Conservation (phyloP, 1,140 invertebrate genomes). For the Thaumetopoea pityocampa region DNA sequence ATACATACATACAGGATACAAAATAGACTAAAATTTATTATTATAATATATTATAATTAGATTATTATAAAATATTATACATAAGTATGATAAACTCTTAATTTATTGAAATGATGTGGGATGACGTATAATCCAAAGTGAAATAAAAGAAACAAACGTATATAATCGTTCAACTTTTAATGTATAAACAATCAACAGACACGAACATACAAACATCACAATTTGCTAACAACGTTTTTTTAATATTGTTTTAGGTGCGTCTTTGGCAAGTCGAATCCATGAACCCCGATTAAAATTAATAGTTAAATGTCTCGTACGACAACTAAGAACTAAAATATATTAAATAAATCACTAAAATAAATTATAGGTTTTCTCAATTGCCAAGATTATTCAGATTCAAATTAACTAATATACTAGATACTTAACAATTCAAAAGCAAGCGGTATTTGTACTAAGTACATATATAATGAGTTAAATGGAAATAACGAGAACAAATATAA, state of each 20-base stretch:
- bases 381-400: conserved; percentile 15
- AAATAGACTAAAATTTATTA: too few species aligned
- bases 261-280: conserved; percentile 65
- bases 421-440: conserved; percentile 15
- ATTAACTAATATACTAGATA: conserved; percentile 17
- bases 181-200: conserved; percentile 66
- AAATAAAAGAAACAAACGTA: conserved; percentile 17
- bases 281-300: conserved; percentile 3
- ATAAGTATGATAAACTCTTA: too few species aligned
- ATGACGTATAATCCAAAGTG: too few species aligned
- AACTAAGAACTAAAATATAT: conserved; percentile 8
- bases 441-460: conserved; percentile 10
- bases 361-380: conserved; percentile 15
- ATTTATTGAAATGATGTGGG: too few species aligned
- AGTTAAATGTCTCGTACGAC: conserved; percentile 4
- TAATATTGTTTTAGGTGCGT: conserved; percentile 48
- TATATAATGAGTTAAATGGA: conserved; percentile 7
- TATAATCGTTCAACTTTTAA: conserved; percentile 31
- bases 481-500: conserved; percentile 5
- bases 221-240: conserved; percentile 39
- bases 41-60: too few species aligned
- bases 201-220: conserved; percentile 41
- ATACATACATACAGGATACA: too few species aligned
- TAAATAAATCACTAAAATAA: conserved; percentile 18
- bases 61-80: too few species aligned